Evolutionary conservation across 2,797 vertebrate species (phyloP), one percentile per base, ranked within the genome.

Genomic region (Mastacembelus armatus): DNA sequence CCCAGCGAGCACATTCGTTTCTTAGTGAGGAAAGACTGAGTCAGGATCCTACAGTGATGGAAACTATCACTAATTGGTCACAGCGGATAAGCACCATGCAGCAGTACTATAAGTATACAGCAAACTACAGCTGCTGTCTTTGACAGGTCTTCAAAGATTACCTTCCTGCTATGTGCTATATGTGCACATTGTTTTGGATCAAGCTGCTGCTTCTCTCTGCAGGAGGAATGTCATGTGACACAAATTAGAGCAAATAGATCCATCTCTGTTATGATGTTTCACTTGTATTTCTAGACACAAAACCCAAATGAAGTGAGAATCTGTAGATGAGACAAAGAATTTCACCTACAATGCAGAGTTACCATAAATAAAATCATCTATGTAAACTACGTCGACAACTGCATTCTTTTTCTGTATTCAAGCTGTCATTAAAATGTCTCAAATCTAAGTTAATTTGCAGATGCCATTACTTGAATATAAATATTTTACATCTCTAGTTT

Each of bases 31-130:
- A 81, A 85, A 84, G 44, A 73, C 72, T 73, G 56, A 84, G 66
- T 87, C 74, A 77, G 71, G 65, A 62, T 80, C 74, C 75, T 60
- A 71, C 6, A 0, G 71, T 61, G 80, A 84, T 56, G 62, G 67
- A 87, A 83, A 78, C 68, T 61, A 30, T 79, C 76, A 86, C 63
- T 86, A 88, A 89, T 87, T 90, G 81, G 85, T 84, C 85, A 80
- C 83, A 81, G 86, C 2, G 42, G 74, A 84, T 86, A 19, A 59
- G 33, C 61, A 33, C 65, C 38, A 30, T 50, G 67, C 69, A 45
- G 44, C 43, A 22, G 40, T 18, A 43, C 54, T 68, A 57, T 76
- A 71, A 58, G 70, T 67, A 59, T 60, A 73, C 21, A 60, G 58
- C 54, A 69, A 57, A 63, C 61, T 71, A 44, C 52, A 66, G 72